Percentiles rank a stretch among this genome's conserved stretches.
phyloP scores from a whole-genome alignment of 2,113 vertebrate genomes.

The Talpa occidentalis region DNA sequence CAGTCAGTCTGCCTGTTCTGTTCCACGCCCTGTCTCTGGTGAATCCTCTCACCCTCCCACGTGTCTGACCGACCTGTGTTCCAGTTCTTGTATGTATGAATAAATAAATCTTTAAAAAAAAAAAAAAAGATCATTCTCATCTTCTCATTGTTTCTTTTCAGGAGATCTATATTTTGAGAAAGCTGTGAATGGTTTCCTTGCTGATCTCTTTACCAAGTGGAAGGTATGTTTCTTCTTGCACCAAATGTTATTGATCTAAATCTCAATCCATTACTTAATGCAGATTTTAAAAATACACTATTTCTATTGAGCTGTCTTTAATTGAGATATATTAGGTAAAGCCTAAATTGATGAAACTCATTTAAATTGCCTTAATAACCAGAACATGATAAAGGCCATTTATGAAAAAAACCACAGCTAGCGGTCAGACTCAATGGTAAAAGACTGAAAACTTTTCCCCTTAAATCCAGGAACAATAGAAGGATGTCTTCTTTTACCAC shows the following conservation, averaged over 20 bases:
- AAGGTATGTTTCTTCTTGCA: slow-evolving; percentile 88
- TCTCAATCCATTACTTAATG: not conserved
- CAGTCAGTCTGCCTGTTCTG: too few relatives aligned
- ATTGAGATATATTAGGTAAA: not conserved
- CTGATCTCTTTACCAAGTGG: slow-evolving; percentile 99
- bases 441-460: not conserved
- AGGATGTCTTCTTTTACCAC: not conserved
- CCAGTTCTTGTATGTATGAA: too few relatives aligned
- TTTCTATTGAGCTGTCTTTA: not conserved
- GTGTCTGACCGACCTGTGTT: too few relatives aligned
- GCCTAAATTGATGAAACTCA: not conserved
- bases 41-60: too few relatives aligned
- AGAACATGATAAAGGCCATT: not conserved
- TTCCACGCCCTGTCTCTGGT: too few relatives aligned
- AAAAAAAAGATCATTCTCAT: not conserved
- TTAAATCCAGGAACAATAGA: not conserved
- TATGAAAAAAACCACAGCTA: not conserved
- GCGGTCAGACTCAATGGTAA: not conserved
- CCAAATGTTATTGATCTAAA: not conserved
- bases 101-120: too few relatives aligned
- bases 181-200: slow-evolving; percentile 97
- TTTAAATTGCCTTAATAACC: not conserved
- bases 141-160: slow-evolving; percentile 80
- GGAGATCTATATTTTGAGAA: slow-evolving; percentile 99
- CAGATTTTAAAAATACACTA: not conserved